phyloP scores from a whole-genome alignment of 2,888 invertebrate species.

The Eupeodes latifasciatus region DNA sequence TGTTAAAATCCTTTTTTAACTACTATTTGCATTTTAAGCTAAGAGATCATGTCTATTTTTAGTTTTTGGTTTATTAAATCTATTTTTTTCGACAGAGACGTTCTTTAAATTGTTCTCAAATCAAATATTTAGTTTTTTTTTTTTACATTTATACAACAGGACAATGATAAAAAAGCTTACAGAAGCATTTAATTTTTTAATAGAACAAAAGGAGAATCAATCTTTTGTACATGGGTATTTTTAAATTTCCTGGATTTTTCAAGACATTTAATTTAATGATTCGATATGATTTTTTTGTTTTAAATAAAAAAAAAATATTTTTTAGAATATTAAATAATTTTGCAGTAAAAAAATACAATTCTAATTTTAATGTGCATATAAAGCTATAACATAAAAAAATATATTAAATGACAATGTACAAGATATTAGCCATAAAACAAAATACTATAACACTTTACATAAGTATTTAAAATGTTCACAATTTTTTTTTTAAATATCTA shows the following conservation, averaged over 20 bases:
- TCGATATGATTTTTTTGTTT: background rate
- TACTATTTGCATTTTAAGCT: constrained; percentile 50
- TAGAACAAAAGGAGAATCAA: background rate
- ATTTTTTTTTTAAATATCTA: background rate
- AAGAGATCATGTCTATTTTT: constrained; percentile 57
- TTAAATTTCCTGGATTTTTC: background rate
- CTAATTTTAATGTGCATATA: constrained; percentile 19
- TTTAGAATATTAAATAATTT: constrained; percentile 12
- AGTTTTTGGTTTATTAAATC: constrained; percentile 14
- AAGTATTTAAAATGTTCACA: constrained; percentile 18
- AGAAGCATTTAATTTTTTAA: background rate
- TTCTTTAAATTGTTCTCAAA: constrained; percentile 28
- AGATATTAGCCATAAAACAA: constrained; percentile 25
- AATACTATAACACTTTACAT: constrained; percentile 15
- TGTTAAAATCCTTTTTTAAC: constrained; percentile 22
- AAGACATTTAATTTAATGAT: background rate
- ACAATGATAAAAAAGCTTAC: background rate
- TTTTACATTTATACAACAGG: constrained; percentile 73
- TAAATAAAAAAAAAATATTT: background rate
- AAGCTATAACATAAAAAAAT: constrained; percentile 20
- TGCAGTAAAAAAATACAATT: constrained; percentile 2
- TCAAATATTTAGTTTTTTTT: constrained; percentile 45
- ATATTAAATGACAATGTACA: constrained; percentile 48
- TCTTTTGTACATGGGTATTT: constrained; percentile 8
- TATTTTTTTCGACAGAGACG: constrained; percentile 19